Evolutionary conservation across 2,797 vertebrate genomes (phyloP).

Genomic region (Ispidina picta): DNA sequence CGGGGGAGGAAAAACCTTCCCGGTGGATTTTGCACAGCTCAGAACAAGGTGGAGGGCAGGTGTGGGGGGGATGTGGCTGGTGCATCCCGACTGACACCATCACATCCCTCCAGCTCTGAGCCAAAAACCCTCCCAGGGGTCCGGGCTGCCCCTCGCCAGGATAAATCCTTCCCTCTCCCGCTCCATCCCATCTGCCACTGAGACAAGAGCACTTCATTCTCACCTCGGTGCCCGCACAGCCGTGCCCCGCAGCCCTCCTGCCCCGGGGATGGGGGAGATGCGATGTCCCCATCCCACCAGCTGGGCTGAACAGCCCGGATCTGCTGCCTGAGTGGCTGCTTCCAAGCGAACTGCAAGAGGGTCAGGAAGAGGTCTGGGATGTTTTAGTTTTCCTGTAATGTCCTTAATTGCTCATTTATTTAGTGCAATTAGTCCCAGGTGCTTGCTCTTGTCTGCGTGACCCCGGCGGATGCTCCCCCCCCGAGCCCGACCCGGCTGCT

Average conservation of each 20-base stretch:
- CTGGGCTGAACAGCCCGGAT: neutral
- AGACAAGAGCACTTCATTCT: neutral
- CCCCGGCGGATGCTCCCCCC: slow-evolving; percentile 14
- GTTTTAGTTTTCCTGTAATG: slow-evolving; percentile 52
- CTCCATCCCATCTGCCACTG: neutral
- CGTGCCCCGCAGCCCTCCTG: neutral
- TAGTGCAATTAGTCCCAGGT: slow-evolving; percentile 74
- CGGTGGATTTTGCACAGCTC: rapidly evolving
- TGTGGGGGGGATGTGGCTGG: too few species aligned
- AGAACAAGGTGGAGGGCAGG: neutral
- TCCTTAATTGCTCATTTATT: slow-evolving; percentile 77
- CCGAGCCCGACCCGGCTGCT: neutral
- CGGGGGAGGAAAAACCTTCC: neutral
- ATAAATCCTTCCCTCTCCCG: neutral
- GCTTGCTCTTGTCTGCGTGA: slow-evolving; percentile 46
- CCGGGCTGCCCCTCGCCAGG: rapidly evolving
- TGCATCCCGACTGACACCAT: rapidly evolving
- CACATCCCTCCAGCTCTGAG: rapidly evolving
- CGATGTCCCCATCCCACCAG: rapidly evolving
- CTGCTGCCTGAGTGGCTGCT: neutral
- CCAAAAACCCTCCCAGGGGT: neutral
- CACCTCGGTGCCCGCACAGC: neutral
- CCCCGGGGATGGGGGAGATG: neutral
- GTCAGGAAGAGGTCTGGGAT: slow-evolving; percentile 35
- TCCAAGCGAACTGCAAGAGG: slow-evolving; percentile 39